phyloP scores from a whole-genome alignment of 2,797 vertebrate genomes.

The Geotrypetes seraphini region DNA sequence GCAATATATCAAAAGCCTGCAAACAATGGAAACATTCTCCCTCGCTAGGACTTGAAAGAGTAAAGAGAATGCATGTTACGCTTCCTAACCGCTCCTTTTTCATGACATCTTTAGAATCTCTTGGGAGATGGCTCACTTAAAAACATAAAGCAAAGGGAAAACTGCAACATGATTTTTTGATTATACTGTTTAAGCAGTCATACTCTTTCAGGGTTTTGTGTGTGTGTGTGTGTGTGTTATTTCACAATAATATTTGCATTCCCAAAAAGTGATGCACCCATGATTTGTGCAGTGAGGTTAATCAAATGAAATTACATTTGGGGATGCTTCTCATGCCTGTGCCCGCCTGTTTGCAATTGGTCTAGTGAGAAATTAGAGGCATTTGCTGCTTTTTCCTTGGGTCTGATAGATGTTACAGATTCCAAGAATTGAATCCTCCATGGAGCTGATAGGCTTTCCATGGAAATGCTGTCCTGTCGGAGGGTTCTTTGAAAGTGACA shows the following conservation, averaged over 20 bases:
- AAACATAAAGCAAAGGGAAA: slow-evolving; percentile 38
- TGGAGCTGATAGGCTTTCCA: no score
- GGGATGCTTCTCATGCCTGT: slow-evolving; percentile 19
- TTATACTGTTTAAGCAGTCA: slow-evolving; percentile 52
- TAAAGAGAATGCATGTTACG: slow-evolving; percentile 29
- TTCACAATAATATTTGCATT: slow-evolving; percentile 47
- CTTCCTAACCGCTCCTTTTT: slow-evolving; percentile 47
- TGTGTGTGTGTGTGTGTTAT: slow-evolving; percentile 11
- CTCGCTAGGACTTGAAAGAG: slow-evolving; percentile 39
- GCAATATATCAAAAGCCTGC: slow-evolving; percentile 50
- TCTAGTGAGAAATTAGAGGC: slow-evolving; percentile 19
- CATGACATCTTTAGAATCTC: slow-evolving; percentile 38
- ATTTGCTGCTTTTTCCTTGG: no score
- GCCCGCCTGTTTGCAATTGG: slow-evolving; percentile 28
- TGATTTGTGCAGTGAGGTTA: slow-evolving; percentile 16
- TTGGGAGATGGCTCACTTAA: slow-evolving; percentile 40
- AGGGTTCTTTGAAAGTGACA: no score
- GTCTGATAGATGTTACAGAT: no score
- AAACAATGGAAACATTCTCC: slow-evolving; percentile 50
- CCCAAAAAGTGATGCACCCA: slow-evolving; percentile 22
- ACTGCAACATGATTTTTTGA: slow-evolving; percentile 45
- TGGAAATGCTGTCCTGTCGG: no score
- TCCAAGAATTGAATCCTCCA: no score
- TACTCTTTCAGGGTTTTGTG: slow-evolving; percentile 35
- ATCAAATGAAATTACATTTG: slow-evolving; percentile 22